A percentile compares a stretch with the other conserved stretches of the same genome.
Evolutionary conservation across 2,797 vertebrate genomes (phyloP).

Genomic region (Paramormyrops hopkinsi): DNA sequence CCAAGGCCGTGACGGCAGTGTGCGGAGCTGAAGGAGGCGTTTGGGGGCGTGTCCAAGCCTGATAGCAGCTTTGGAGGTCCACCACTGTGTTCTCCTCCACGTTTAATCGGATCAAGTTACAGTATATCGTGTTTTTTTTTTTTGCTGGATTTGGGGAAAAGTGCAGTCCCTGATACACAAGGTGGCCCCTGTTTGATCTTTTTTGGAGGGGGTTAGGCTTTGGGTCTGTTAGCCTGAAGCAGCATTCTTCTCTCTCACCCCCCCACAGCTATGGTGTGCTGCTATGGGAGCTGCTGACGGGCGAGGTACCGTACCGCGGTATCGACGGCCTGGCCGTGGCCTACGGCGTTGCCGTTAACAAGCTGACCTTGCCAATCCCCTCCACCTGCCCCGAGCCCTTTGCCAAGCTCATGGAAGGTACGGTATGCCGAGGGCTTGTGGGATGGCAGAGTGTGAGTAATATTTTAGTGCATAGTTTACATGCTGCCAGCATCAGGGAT

Average conservation of each 20-base stretch:
- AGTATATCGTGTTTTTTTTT: neutral
- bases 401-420: conserved; percentile 93
- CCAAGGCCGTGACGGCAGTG: neutral
- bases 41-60: neutral
- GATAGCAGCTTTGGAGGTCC: neutral
- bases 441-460: neutral
- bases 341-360: conserved; percentile 90
- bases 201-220: neutral
- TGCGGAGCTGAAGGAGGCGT: no score
- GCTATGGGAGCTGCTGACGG: conserved; percentile 91
- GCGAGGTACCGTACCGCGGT: conserved; percentile 89
- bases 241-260: neutral
- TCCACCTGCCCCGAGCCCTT: conserved; percentile 92
- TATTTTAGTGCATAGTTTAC: neutral
- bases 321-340: conserved; percentile 93
- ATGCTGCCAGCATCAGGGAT: neutral
- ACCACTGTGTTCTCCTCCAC: neutral
- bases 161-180: neutral
- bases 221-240: neutral
- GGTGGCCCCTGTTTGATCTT: neutral
- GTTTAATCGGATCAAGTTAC: neutral
- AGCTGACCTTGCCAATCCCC: conserved; percentile 86
- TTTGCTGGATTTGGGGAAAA: neutral
- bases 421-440: conserved; percentile 32
- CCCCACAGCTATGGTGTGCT: conserved; percentile 80